phyloP scores from a whole-genome alignment of 2,113 vertebrate genomes.

The Phocoena sinus region DNA sequence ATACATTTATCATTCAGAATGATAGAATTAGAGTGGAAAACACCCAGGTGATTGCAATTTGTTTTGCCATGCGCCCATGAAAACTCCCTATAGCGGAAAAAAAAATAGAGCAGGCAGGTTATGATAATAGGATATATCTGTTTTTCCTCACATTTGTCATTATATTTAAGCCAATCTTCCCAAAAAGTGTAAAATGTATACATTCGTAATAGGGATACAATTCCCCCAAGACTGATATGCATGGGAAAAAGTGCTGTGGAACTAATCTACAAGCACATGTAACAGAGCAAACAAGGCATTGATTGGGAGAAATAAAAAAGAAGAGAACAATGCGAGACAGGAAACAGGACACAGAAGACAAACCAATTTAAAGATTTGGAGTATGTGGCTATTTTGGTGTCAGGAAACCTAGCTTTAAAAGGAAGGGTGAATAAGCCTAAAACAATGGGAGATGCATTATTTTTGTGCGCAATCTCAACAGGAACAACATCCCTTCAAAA shows the following conservation, averaged over 20 bases:
- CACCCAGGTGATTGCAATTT: constrained; percentile 59
- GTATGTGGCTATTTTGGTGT: constrained; percentile 65
- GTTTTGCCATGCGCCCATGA: constrained; percentile 63
- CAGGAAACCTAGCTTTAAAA: constrained; percentile 68
- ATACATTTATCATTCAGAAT: constrained; percentile 57
- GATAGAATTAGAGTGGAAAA: constrained; percentile 51
- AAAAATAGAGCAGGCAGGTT: constrained; percentile 62
- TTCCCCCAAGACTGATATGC: constrained; percentile 29
- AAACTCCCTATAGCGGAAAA: constrained; percentile 73
- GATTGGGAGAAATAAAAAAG: constrained; percentile 45
- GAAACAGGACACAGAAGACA: constrained; percentile 76
- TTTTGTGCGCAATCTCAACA: constrained; percentile 8
- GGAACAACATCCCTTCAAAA: constrained; percentile 45
- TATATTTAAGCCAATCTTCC: constrained; percentile 65
- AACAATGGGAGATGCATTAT: constrained; percentile 57
- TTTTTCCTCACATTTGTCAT: constrained; percentile 72
- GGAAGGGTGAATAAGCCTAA: constrained; percentile 69
- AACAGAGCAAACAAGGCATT: constrained; percentile 61
- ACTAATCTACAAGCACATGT: constrained; percentile 63
- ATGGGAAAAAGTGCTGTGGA: constrained; percentile 23
- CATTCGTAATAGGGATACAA: constrained; percentile 57
- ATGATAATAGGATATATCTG: constrained; percentile 55
- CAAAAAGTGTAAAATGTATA: constrained; percentile 64
- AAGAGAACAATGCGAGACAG: constrained; percentile 75
- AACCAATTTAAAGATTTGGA: constrained; percentile 55